Percentiles rank a stretch among this genome's conserved stretches.
Evolutionary conservation across 35 echinoderm and acorn worm species (phyloP).

Genomic region (Stichopus chloronotus): DNA sequence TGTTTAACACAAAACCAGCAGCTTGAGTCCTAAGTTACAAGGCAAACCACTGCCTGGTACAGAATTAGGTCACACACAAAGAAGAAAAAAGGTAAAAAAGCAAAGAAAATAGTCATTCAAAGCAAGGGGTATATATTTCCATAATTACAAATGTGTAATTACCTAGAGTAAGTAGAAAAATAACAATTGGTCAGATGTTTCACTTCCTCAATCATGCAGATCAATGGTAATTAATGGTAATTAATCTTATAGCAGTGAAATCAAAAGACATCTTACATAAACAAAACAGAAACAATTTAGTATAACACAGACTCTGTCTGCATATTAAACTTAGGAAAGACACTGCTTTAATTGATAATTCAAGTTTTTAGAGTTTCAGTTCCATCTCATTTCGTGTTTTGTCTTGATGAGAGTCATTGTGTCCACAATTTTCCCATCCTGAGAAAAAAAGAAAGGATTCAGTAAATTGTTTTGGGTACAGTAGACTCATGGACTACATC

Average conservation of each 20-base stretch:
- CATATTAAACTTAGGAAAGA: neutral
- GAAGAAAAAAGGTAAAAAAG: no score
- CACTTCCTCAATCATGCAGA: neutral
- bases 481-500: no score
- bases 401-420: conserved; percentile 81
- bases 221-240: neutral
- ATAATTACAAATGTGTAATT: no score
- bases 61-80: no score
- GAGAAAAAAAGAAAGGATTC: neutral
- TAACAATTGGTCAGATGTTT: neutral
- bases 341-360: neutral
- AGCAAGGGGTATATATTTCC: no score
- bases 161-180: neutral
- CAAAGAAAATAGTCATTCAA: no score
- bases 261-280: neutral
- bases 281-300: neutral
- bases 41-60: no score
- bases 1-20: no score
- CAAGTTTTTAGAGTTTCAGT: neutral
- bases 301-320: neutral
- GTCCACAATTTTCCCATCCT: conserved; percentile 88
- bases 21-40: no score
- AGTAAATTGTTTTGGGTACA: no score
- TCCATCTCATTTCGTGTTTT: conserved; percentile 73
- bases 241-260: neutral